Evolutionary conservation across 2,797 vertebrate species (phyloP).

Genomic region (Scolopax bukidnonensis): DNA sequence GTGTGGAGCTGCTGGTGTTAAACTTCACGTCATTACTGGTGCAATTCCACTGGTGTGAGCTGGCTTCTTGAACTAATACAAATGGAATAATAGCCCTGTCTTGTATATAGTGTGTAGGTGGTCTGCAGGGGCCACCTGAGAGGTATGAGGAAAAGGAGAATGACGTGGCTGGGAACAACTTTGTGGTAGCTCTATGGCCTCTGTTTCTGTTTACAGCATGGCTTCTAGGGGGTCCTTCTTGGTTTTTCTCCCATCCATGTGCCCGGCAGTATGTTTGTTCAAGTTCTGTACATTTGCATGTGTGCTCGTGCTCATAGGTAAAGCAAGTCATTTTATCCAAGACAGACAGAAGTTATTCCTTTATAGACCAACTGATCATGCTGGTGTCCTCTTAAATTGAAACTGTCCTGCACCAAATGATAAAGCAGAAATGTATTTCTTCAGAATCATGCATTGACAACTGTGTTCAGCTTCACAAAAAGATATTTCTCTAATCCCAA

Average conservation of each 20-base stretch:
- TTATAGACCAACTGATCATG: background rate
- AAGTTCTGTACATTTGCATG: background rate
- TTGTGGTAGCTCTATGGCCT: background rate
- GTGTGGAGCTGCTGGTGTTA: background rate
- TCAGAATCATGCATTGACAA: background rate
- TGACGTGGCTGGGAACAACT: rapidly evolving
- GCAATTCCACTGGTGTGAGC: background rate
- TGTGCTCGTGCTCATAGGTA: background rate
- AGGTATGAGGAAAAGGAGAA: background rate
- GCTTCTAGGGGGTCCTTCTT: background rate
- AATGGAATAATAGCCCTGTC: background rate
- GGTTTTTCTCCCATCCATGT: background rate
- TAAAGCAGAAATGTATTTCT: background rate
- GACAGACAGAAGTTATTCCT: background rate
- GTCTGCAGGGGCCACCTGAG: background rate
- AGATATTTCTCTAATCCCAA: background rate
- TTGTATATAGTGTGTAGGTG: background rate
- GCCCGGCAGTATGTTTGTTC: background rate
- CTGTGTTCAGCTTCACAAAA: background rate
- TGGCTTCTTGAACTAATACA: background rate
- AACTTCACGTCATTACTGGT: background rate
- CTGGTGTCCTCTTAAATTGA: background rate
- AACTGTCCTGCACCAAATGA: background rate
- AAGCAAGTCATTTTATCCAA: background rate
- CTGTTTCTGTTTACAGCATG: background rate